Evolutionary conservation across 2,113 vertebrate species (phyloP).

Genomic region (Gracilinanus agilis): DNA sequence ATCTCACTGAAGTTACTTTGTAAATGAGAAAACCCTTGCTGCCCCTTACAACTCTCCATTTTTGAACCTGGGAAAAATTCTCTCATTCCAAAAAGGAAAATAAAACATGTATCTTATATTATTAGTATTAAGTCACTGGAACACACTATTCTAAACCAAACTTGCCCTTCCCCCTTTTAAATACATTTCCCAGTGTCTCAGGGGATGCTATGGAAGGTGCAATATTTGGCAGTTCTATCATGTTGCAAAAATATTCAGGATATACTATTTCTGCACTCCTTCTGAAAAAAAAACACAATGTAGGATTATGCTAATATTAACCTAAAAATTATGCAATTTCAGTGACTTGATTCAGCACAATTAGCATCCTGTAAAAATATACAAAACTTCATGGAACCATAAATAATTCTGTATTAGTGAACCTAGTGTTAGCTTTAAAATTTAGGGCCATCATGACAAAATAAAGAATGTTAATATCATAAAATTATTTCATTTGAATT

Average conservation of each 20-base stretch:
- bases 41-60: background rate
- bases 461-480: constrained; percentile 61
- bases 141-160: constrained; percentile 5
- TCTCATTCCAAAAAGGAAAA: constrained; percentile 31
- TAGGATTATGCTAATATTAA: constrained; percentile 84
- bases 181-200: constrained; percentile 1
- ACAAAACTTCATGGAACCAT: constrained; percentile 79
- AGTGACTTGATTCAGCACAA: constrained; percentile 81
- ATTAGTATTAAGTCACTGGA: background rate
- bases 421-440: constrained; percentile 73
- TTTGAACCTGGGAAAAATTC: background rate
- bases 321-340: constrained; percentile 82
- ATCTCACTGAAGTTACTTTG: background rate
- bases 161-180: constrained; percentile 37
- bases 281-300: constrained; percentile 64
- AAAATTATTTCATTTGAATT: constrained; percentile 64
- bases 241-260: constrained; percentile 52
- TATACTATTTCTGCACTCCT: constrained; percentile 61
- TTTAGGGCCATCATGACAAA: constrained; percentile 72
- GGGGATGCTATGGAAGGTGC: constrained; percentile 1
- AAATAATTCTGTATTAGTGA: constrained; percentile 78
- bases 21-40: background rate
- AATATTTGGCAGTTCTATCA: constrained; percentile 44
- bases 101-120: constrained; percentile 12
- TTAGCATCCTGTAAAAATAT: constrained; percentile 81